These are phyloP conservation scores for Ciona savignyi DNA, from an alignment of 23 tunicate genomes.

Conservation along the genomic window DNA sequence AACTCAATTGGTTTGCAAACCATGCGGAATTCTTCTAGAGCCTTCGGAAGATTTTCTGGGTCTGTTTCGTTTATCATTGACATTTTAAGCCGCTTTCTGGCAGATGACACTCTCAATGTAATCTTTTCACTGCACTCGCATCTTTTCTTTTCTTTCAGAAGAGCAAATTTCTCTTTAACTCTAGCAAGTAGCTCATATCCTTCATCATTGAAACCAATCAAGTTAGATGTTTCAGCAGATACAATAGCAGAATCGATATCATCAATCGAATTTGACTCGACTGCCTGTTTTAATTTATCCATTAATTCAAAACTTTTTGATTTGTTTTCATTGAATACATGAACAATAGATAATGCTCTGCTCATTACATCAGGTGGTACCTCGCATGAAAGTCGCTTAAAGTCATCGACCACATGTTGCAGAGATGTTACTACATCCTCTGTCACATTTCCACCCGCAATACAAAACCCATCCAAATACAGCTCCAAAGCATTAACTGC, in stretches of 20 bases:
- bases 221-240: constrained; percentile 29
- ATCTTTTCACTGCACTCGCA: constrained; percentile 20
- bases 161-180: constrained; percentile 26
- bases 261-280: constrained; percentile 18
- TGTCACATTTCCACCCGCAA: too few relatives aligned
- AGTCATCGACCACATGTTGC: constrained; percentile 1
- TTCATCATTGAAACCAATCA: constrained; percentile 25
- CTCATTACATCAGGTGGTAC: background rate
- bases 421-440: too few relatives aligned
- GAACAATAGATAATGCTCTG: background rate
- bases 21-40: constrained; percentile 29
- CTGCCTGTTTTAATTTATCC: constrained; percentile 28
- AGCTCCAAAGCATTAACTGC: too few relatives aligned
- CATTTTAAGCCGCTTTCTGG: constrained; percentile 32
- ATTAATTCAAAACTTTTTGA: constrained; percentile 12
- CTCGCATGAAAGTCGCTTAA: too few relatives aligned
- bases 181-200: constrained; percentile 1
- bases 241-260: constrained; percentile 43
- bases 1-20: constrained; percentile 13
- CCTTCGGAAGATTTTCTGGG: constrained; percentile 18
- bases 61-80: constrained; percentile 11
- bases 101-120: constrained; percentile 10
- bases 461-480: too few relatives aligned
- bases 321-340: too few relatives aligned
- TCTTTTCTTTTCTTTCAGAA: constrained; percentile 7